These are phyloP conservation scores for Squalus acanthias DNA, from an alignment of 2,797 vertebrate species.

Conservation along the genomic window DNA sequence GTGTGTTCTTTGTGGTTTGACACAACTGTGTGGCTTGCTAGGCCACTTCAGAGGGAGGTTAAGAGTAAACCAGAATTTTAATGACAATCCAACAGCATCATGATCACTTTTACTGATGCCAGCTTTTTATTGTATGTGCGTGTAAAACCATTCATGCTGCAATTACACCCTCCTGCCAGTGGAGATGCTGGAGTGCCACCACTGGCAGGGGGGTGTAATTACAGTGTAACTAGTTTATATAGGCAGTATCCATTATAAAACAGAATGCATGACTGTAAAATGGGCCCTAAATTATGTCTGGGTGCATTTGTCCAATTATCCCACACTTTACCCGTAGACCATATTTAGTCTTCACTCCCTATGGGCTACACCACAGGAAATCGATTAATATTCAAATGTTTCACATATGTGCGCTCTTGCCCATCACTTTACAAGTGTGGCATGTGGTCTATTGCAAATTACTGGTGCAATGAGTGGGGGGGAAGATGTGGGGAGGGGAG, in stretches of 20 bases:
- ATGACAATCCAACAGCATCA: not conserved
- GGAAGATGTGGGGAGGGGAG: not conserved
- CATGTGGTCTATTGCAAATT: not conserved
- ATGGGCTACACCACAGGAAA: not conserved
- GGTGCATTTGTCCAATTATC: not conserved
- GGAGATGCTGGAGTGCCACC: not conserved
- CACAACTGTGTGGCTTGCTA: not conserved
- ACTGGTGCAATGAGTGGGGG: not conserved
- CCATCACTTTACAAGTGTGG: not conserved
- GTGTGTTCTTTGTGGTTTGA: not conserved
- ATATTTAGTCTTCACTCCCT: not conserved
- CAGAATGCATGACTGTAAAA: not conserved
- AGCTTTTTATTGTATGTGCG: not conserved
- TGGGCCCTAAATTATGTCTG: not conserved
- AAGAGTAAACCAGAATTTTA: not conserved
- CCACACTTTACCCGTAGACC: not conserved
- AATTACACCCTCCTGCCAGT: not conserved
- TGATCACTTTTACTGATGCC: not conserved
- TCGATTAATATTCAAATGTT: not conserved
- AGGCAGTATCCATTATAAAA: not conserved
- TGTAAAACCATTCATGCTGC: not conserved
- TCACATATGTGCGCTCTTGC: not conserved
- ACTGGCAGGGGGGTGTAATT: not conserved
- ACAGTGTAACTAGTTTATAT: not conserved
- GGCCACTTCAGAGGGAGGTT: not conserved